A percentile compares a stretch with the other conserved stretches of the same genome.
Conservation (phyloP, 2,113 vertebrate genomes). For the Protomyctophum bolini region DNA sequence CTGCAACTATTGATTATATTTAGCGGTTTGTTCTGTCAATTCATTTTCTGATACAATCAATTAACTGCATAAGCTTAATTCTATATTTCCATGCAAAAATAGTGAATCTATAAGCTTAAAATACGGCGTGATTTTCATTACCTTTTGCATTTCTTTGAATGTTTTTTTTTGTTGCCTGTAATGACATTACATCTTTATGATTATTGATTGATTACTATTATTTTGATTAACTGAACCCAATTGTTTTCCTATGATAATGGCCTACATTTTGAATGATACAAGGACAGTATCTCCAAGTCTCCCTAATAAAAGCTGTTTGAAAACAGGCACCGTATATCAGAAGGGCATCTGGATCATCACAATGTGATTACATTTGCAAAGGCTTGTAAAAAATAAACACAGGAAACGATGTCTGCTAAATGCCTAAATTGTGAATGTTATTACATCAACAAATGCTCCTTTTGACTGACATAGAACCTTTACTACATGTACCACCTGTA, state of each 20-base stretch:
- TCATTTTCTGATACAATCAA: too few species aligned
- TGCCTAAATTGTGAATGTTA: not conserved
- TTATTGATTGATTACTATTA: not conserved
- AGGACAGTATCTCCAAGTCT: not conserved
- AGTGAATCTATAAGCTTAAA: too few species aligned
- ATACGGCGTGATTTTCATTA: too few species aligned
- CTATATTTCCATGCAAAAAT: too few species aligned
- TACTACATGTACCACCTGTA: not conserved
- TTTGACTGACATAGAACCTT: not conserved
- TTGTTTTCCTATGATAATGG: not conserved
- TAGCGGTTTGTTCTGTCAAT: too few species aligned
- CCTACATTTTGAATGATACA: not conserved
- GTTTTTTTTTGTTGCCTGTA: too few species aligned
- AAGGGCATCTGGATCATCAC: constrained; percentile 11
- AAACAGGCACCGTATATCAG: constrained; percentile 19
- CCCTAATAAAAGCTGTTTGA: constrained; percentile 14
- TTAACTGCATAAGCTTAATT: too few species aligned
- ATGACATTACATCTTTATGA: too few species aligned
- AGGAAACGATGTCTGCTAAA: not conserved
- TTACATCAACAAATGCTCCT: not conserved
- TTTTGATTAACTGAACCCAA: not conserved
- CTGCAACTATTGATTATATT: too few species aligned
- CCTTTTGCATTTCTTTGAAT: too few species aligned
- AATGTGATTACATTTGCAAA: constrained; percentile 10
- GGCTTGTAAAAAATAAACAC: constrained; percentile 21